These are phyloP conservation scores for Tetrax tetrax DNA, from an alignment of 2,113 vertebrate species.

Conservation along the genomic window DNA sequence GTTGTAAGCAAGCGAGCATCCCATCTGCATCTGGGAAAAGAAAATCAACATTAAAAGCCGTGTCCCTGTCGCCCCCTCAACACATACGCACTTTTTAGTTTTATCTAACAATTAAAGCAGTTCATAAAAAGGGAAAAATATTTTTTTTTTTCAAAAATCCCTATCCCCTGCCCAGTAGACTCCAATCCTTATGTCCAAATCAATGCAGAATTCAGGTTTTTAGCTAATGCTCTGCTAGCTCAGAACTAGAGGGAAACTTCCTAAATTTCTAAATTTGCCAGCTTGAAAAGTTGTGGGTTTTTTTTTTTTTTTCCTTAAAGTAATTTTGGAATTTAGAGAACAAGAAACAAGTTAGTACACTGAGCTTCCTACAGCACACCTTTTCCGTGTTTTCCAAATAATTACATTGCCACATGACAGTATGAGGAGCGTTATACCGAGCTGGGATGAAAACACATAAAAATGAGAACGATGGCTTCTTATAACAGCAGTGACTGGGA, in stretches of 20 bases:
- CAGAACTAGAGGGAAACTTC: not conserved
- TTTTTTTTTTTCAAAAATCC: not conserved
- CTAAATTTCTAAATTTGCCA: not conserved
- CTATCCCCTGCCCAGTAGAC: accelerated
- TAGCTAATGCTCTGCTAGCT: not conserved
- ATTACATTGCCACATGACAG: not conserved
- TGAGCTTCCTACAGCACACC: not conserved
- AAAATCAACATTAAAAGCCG: not conserved
- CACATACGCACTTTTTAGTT: not conserved
- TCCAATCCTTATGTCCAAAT: not conserved
- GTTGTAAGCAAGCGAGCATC: not conserved
- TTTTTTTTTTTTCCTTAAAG: not conserved
- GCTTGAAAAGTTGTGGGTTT: too few species aligned
- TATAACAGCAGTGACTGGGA: not conserved
- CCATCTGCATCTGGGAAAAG: not conserved
- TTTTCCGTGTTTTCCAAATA: not conserved
- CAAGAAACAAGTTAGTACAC: accelerated
- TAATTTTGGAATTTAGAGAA: not conserved
- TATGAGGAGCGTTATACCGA: not conserved
- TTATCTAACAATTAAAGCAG: not conserved
- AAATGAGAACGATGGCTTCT: not conserved
- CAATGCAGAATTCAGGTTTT: not conserved
- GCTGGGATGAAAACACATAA: not conserved
- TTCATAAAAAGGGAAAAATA: not conserved
- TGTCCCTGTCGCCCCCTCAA: not conserved